phyloP scores from a whole-genome alignment of 2,888 invertebrate species.

The Copidosoma aretas region DNA sequence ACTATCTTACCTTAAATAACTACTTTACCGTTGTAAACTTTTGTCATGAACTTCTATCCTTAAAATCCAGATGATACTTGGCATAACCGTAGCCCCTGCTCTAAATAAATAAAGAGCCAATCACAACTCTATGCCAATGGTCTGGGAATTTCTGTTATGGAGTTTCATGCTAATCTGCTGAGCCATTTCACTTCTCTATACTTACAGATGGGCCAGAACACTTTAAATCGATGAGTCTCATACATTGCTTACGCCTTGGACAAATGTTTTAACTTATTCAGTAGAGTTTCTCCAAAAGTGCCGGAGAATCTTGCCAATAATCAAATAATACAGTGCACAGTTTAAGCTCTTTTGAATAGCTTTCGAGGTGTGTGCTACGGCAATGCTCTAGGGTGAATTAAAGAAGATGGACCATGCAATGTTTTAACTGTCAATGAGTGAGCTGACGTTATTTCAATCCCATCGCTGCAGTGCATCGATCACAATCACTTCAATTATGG shows the following conservation, averaged over 20 bases:
- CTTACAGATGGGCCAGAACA: constrained; percentile 26
- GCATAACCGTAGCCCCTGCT: not conserved
- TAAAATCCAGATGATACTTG: constrained; percentile 13
- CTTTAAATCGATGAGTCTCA: constrained; percentile 4
- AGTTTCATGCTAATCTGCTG: constrained; percentile 18
- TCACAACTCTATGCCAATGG: constrained; percentile 11
- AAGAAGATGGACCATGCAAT: constrained; percentile 25
- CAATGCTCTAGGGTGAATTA: not conserved
- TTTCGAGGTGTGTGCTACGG: constrained; percentile 4
- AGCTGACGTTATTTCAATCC: constrained; percentile 1
- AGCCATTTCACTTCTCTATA: not conserved
- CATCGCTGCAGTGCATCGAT: not conserved
- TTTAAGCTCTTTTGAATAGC: constrained; percentile 17
- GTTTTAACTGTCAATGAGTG: constrained; percentile 13
- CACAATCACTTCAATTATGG: not conserved
- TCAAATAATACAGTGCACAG: constrained; percentile 15
- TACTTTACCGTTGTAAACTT: too few species aligned
- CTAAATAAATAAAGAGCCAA: constrained; percentile 17
- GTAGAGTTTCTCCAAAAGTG: constrained; percentile 6
- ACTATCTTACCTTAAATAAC: too few species aligned
- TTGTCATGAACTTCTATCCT: too few species aligned
- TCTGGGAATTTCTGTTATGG: constrained; percentile 1
- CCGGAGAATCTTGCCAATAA: constrained; percentile 29
- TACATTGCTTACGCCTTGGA: constrained; percentile 7
- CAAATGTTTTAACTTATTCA: not conserved